Evolutionary conservation across 2,888 invertebrate species (phyloP).

Genomic region (Dinocampus coccinellae): DNA sequence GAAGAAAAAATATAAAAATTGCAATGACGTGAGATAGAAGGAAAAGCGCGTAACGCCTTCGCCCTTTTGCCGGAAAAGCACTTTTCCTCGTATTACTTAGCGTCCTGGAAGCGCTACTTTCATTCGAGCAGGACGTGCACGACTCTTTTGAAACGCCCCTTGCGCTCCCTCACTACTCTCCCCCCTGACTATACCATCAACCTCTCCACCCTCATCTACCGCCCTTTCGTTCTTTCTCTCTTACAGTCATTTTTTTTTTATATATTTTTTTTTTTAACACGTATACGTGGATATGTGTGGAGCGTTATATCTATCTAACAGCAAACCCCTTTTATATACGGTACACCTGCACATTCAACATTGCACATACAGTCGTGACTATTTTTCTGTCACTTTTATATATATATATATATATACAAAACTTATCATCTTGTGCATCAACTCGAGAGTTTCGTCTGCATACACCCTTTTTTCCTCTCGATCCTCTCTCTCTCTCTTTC

Average conservation of each 20-base stretch:
- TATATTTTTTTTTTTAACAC: too few species aligned
- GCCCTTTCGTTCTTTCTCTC: not conserved
- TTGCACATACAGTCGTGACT: constrained; percentile 39
- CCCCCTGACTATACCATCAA: too few species aligned
- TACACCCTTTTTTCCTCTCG: too few species aligned
- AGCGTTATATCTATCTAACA: not conserved
- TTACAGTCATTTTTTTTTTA: too few species aligned
- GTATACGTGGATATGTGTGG: not conserved
- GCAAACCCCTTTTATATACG: constrained; percentile 32
- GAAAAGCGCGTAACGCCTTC: constrained; percentile 42
- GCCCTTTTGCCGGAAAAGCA: constrained; percentile 53
- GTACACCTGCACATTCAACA: constrained; percentile 44
- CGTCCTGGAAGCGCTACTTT: constrained; percentile 46
- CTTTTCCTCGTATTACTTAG: constrained; percentile 68
- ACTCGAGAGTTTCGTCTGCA: not conserved
- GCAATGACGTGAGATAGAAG: constrained; percentile 19
- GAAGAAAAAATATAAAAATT: not conserved
- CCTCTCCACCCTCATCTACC: constrained; percentile 7
- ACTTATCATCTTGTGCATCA: constrained; percentile 39
- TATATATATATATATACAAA: constrained; percentile 29
- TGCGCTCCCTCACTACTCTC: not conserved
- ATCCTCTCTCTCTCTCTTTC: too few species aligned
- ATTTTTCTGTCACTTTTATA: constrained; percentile 45
- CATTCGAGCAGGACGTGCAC: constrained; percentile 39
- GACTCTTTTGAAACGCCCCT: constrained; percentile 33